Evolutionary conservation across 1,140 invertebrate species (phyloP).

Genomic region (Drosophila sucinea): DNA sequence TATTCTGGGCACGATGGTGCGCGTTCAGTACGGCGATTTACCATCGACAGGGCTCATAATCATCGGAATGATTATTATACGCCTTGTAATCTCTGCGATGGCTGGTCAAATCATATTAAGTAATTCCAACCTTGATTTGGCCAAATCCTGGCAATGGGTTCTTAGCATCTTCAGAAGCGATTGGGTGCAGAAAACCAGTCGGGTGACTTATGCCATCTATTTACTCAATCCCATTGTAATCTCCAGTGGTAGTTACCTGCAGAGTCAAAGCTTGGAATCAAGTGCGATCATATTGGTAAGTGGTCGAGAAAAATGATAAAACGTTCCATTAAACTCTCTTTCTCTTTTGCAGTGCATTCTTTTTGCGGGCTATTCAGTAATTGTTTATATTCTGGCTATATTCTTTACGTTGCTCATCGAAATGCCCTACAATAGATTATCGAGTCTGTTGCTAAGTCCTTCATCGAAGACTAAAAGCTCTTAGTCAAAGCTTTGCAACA

Average conservation of each 20-base stretch:
- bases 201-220: constrained; percentile 52
- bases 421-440: constrained; percentile 39
- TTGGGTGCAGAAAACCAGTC: constrained; percentile 30
- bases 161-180: constrained; percentile 26
- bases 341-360: constrained; percentile 30
- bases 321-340: neutral
- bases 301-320: no score
- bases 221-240: constrained; percentile 52
- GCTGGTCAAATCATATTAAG: constrained; percentile 33
- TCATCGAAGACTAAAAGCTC: neutral
- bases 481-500: neutral
- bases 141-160: constrained; percentile 21
- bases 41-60: neutral
- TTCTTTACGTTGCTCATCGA: constrained; percentile 49
- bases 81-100: neutral
- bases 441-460: constrained; percentile 14
- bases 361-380: constrained; percentile 3
- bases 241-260: constrained; percentile 25
- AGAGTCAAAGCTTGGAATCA: constrained; percentile 20
- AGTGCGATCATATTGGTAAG: constrained; percentile 43
- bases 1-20: neutral
- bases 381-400: constrained; percentile 27
- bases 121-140: neutral
- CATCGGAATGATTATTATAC: neutral
- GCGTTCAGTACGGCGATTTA: neutral